Evolutionary conservation across 2,113 vertebrate species (phyloP).

Genomic region (Choloepus hoffmanni): DNA sequence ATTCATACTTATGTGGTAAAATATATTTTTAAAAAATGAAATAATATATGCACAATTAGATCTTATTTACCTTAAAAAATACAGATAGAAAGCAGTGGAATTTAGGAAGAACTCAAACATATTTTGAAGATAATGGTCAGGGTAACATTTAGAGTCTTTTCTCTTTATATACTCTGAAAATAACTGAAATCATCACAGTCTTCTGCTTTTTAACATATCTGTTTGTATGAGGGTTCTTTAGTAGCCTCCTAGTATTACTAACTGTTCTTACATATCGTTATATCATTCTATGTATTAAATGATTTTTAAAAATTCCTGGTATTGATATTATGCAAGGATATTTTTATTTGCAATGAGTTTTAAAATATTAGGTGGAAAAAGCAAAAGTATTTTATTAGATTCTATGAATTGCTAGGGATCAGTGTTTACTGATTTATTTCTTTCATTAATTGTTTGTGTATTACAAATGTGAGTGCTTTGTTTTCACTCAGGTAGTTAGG

Average conservation of each 20-base stretch:
- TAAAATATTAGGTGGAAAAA: not conserved
- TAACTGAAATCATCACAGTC: not conserved
- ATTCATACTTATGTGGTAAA: not conserved
- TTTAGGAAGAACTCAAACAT: not conserved
- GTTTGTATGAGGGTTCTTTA: not conserved
- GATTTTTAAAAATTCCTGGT: not conserved
- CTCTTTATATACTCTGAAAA: constrained; percentile 1
- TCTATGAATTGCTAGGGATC: not conserved
- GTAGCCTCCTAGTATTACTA: not conserved
- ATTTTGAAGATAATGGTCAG: constrained; percentile 1
- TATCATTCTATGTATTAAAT: not conserved
- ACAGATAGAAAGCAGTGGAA: not conserved
- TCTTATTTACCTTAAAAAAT: not conserved
- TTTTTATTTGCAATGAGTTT: constrained; percentile 11
- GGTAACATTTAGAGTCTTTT: not conserved
- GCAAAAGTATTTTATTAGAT: not conserved
- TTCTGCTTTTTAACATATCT: not conserved
- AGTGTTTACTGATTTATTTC: not conserved
- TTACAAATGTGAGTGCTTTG: not conserved
- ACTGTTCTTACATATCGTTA: not conserved
- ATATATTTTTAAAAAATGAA: not conserved
- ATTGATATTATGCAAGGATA: not conserved
- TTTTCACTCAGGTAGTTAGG: not conserved
- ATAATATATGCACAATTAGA: not conserved
- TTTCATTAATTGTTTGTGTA: not conserved